Percentiles rank a stretch among this genome's conserved stretches.
phyloP scores from a whole-genome alignment of 2,888 invertebrate genomes.

The Polyommatus iphigenia region DNA sequence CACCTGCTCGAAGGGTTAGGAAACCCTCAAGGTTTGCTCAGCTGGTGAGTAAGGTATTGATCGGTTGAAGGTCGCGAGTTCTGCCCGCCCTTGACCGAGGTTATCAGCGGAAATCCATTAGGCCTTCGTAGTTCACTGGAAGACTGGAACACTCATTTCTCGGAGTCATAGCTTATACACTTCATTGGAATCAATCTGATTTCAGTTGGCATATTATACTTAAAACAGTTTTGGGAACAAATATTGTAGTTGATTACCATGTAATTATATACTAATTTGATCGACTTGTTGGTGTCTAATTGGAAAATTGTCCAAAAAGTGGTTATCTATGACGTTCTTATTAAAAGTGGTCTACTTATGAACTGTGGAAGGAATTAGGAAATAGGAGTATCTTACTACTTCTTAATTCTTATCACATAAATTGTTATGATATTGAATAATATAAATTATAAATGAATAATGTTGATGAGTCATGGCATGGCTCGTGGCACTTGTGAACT shows the following conservation, averaged over 20 bases:
- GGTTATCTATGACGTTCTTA: not conserved
- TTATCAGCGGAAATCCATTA: slow-evolving; percentile 22
- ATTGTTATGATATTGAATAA: too few relatives aligned
- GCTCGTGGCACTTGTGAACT: not conserved
- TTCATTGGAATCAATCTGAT: not conserved
- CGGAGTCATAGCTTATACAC: not conserved
- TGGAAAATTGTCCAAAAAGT: not conserved
- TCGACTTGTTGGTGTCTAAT: not conserved
- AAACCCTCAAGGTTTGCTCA: slow-evolving; percentile 10
- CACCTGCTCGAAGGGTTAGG: slow-evolving; percentile 2
- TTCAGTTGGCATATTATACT: not conserved
- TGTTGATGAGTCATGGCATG: not conserved
- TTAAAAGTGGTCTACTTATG: too few relatives aligned
- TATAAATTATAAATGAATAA: too few relatives aligned
- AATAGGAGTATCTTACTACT: too few relatives aligned
- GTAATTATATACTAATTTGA: not conserved
- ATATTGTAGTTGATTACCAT: not conserved
- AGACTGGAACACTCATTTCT: slow-evolving; percentile 18
- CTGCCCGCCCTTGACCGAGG: slow-evolving; percentile 27
- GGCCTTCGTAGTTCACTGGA: slow-evolving; percentile 26
- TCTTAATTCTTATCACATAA: too few relatives aligned
- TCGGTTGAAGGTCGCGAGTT: not conserved
- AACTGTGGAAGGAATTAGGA: too few relatives aligned
- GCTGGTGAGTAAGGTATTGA: slow-evolving; percentile 16
- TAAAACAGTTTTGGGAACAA: not conserved